A percentile compares a stretch with the other conserved stretches of the same genome.
Conservation (phyloP, 30 jellyfish, hydroid and myxozoan species). For the Cassiopea andromeda region DNA sequence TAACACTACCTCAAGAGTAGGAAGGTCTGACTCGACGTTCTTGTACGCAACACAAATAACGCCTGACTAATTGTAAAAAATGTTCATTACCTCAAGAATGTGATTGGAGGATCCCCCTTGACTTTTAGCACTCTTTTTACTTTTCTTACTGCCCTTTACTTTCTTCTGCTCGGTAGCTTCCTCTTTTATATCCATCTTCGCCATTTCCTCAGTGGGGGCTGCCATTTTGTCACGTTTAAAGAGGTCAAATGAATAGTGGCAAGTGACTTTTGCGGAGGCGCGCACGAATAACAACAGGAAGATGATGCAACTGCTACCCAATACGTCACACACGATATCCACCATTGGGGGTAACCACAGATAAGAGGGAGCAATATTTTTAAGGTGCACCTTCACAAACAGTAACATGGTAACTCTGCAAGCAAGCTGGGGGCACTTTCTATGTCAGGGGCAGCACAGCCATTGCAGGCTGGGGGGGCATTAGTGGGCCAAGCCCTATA, state of each 20-base stretch:
- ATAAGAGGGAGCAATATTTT: no score
- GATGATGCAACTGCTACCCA: background rate
- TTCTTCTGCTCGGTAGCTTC: conserved; percentile 35
- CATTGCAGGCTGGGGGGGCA: no score
- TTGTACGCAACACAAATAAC: background rate
- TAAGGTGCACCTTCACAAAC: no score
- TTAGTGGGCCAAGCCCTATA: no score
- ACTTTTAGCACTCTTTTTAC: conserved; percentile 51
- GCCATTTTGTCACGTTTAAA: conserved; percentile 67
- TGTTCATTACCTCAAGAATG: conserved; percentile 55
- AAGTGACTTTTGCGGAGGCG: conserved; percentile 9
- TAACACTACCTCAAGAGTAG: no score
- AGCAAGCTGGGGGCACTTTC: no score
- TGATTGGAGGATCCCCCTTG: conserved; percentile 43
- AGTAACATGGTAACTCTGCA: no score
- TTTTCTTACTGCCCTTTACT: conserved; percentile 31
- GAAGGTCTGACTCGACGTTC: background rate
- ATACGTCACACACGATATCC: conserved; percentile 3
- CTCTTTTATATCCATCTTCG: conserved; percentile 48
- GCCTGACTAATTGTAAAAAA: background rate
- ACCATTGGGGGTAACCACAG: background rate
- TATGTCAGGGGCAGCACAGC: no score
- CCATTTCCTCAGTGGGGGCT: conserved; percentile 70
- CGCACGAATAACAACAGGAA: background rate
- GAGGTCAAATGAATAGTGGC: background rate